Conservation (phyloP, 1,140 invertebrate genomes). For the Microplitis demolitor region DNA sequence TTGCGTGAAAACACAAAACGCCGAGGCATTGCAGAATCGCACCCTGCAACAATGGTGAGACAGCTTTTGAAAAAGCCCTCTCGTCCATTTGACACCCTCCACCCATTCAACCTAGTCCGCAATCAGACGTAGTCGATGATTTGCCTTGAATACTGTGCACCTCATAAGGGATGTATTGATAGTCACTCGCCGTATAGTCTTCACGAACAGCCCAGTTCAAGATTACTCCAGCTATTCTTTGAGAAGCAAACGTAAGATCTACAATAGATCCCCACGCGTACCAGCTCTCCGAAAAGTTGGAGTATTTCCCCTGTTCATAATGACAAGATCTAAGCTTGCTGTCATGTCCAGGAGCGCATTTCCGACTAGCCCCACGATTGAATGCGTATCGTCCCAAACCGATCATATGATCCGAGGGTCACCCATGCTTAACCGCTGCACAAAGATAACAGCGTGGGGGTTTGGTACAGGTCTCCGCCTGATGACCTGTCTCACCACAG, state of each 20-base stretch:
- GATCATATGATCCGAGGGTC: background rate
- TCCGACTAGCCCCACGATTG: background rate
- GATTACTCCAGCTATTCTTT: background rate
- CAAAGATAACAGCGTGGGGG: background rate
- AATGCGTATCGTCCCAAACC: background rate
- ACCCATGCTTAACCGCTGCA: background rate
- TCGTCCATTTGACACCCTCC: background rate
- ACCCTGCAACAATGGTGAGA: background rate
- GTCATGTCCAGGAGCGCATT: background rate
- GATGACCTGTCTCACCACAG: no score
- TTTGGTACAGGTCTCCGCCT: background rate
- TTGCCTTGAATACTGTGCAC: background rate
- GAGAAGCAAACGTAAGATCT: background rate
- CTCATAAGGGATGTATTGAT: background rate
- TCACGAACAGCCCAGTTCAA: background rate
- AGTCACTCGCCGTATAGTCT: background rate
- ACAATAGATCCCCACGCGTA: background rate
- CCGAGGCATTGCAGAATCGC: background rate
- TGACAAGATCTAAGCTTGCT: background rate
- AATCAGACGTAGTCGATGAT: background rate
- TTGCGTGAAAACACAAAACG: background rate
- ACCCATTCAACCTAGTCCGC: background rate
- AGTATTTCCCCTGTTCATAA: background rate
- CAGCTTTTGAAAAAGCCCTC: conserved; percentile 24
- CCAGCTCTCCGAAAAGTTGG: conserved; percentile 25